A percentile compares a stretch with the other conserved stretches of the same genome.
These are phyloP conservation scores for Ceyx erithaca DNA, from an alignment of 2,797 vertebrate species.

Conservation along the genomic window DNA sequence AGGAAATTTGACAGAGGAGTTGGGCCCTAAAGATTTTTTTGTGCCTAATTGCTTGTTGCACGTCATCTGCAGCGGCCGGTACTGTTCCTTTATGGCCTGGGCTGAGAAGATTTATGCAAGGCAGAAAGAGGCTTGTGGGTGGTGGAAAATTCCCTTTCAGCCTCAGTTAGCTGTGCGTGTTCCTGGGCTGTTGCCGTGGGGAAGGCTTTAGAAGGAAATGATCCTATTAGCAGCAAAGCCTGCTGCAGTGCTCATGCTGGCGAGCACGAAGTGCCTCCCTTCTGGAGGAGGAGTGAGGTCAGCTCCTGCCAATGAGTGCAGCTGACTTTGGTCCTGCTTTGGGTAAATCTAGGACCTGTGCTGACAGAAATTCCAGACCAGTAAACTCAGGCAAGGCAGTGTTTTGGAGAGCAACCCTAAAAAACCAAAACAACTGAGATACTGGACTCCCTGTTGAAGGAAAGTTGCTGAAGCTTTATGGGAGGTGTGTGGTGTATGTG, in stretches of 20 bases:
- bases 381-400: neutral
- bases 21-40: neutral
- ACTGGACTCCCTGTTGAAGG: neutral
- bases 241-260: neutral
- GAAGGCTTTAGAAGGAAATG: slow-evolving; percentile 31
- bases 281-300: neutral
- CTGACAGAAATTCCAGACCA: neutral
- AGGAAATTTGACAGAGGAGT: neutral
- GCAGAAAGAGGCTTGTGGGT: slow-evolving; percentile 11
- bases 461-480: neutral
- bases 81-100: neutral
- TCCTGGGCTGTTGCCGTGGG: neutral
- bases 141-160: slow-evolving; percentile 58
- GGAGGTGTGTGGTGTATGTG: neutral
- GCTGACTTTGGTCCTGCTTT: neutral
- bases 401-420: neutral
- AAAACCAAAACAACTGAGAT: neutral
- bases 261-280: neutral
- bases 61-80: neutral
- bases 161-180: neutral
- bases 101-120: neutral
- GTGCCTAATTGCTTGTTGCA: neutral
- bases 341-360: neutral
- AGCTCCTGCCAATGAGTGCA: neutral
- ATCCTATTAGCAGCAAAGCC: slow-evolving; percentile 45